Conservation (phyloP, 2,113 vertebrate species). For the Agapornis roseicollis region DNA sequence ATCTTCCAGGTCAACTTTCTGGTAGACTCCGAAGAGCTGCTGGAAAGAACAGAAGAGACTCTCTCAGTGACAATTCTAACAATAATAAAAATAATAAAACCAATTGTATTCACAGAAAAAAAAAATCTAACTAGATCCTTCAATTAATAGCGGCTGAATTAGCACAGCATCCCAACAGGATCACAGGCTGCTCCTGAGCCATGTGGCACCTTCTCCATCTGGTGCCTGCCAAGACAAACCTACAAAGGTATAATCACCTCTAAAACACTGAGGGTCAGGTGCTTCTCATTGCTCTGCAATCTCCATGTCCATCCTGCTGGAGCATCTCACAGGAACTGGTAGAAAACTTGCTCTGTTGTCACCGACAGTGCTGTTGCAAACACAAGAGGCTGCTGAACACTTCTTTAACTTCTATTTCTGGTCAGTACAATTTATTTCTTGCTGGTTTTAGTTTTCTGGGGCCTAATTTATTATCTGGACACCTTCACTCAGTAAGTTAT, state of each 20-base stretch:
- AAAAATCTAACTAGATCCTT: background rate
- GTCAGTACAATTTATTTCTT: background rate
- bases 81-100: background rate
- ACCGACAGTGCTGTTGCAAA: background rate
- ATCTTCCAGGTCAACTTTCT: background rate
- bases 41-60: background rate
- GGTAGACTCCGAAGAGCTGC: background rate
- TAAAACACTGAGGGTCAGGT: background rate
- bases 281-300: background rate
- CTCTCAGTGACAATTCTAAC: background rate
- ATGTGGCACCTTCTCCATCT: background rate
- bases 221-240: background rate
- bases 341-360: background rate
- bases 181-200: background rate
- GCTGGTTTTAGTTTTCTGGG: background rate
- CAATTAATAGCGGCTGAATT: background rate
- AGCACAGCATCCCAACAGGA: background rate
- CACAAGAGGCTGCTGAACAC: background rate
- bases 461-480: conserved; percentile 18
- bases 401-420: background rate
- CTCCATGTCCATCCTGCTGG: background rate
- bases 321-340: background rate
- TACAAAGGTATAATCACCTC: background rate
- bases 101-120: background rate
- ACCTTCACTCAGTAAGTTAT: background rate